Conservation (phyloP, 2,797 vertebrate genomes). For the Neosilurus mollespiculum region DNA sequence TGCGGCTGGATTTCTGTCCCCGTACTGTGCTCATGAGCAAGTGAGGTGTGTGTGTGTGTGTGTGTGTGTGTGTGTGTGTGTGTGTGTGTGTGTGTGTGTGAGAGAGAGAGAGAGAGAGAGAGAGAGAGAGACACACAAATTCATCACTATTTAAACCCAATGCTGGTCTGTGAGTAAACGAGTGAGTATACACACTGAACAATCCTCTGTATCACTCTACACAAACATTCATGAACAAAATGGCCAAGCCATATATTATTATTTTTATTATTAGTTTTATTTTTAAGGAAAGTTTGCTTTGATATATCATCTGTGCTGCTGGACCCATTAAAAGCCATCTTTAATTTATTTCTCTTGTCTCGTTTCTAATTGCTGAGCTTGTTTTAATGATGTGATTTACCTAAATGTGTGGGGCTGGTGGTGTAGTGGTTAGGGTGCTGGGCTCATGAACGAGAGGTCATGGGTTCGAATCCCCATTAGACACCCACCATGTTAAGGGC, state of each 20-base stretch:
- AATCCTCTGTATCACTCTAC: background rate
- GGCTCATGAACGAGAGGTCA: no score
- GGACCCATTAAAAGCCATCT: constrained; percentile 48
- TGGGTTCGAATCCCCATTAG: no score
- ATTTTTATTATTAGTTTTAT: background rate
- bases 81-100: background rate
- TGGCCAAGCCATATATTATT: background rate
- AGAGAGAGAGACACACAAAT: background rate
- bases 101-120: no score
- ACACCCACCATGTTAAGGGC: no score
- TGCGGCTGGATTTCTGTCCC: background rate
- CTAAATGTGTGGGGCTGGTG: no score
- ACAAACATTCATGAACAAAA: constrained; percentile 1
- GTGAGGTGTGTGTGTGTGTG: constrained; percentile 6
- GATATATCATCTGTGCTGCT: constrained; percentile 28
- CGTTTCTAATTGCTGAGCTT: background rate
- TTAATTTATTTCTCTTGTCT: constrained; percentile 2
- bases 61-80: background rate
- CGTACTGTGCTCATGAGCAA: background rate
- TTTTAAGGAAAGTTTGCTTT: background rate
- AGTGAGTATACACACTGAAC: background rate
- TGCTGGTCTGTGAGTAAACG: background rate
- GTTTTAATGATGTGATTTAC: no score
- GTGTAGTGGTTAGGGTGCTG: no score
- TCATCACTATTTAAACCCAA: background rate